These are phyloP conservation scores for Clistopyga incitator DNA, from an alignment of 2,888 invertebrate species.

Conservation along the genomic window DNA sequence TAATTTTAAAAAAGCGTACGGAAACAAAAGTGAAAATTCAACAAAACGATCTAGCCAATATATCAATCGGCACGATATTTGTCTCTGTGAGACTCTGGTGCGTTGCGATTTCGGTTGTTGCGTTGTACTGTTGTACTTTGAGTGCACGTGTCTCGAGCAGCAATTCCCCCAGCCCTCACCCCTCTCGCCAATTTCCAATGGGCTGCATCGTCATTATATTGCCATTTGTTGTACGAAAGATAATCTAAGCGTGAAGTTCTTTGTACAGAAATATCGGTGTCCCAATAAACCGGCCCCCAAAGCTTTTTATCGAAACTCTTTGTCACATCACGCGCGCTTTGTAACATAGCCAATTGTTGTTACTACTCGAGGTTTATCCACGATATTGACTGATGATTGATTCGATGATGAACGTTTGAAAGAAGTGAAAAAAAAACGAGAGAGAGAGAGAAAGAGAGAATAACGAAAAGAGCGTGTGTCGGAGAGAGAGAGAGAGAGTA, in stretches of 20 bases:
- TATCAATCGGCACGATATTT: slow-evolving; percentile 43
- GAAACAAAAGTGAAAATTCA: slow-evolving; percentile 22
- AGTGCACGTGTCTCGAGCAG: slow-evolving; percentile 24
- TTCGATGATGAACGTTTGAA: slow-evolving; percentile 26
- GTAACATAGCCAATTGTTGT: slow-evolving; percentile 67
- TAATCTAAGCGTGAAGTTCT: slow-evolving; percentile 46
- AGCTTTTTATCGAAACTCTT: slow-evolving; percentile 51
- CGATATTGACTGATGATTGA: slow-evolving; percentile 41
- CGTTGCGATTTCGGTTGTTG: slow-evolving; percentile 64
- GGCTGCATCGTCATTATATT: slow-evolving; percentile 41
- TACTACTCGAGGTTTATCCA: slow-evolving; percentile 42
- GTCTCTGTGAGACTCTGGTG: slow-evolving; percentile 55
- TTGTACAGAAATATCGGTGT: slow-evolving; percentile 58
- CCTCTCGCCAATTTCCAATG: slow-evolving; percentile 24
- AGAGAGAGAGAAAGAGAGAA: neutral
- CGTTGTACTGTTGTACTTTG: slow-evolving; percentile 17
- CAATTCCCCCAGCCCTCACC: neutral
- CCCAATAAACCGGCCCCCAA: slow-evolving; percentile 8
- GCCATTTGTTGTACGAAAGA: slow-evolving; percentile 52
- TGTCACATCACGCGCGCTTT: slow-evolving; percentile 58
- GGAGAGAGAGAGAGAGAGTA: slow-evolving; percentile 18
- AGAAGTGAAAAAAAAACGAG: no score
- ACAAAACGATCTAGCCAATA: slow-evolving; percentile 35
- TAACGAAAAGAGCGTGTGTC: slow-evolving; percentile 17
- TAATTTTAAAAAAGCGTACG: slow-evolving; percentile 8